Evolutionary conservation across 2,797 vertebrate genomes (phyloP).

Genomic region (Paramormyrops hopkinsi): DNA sequence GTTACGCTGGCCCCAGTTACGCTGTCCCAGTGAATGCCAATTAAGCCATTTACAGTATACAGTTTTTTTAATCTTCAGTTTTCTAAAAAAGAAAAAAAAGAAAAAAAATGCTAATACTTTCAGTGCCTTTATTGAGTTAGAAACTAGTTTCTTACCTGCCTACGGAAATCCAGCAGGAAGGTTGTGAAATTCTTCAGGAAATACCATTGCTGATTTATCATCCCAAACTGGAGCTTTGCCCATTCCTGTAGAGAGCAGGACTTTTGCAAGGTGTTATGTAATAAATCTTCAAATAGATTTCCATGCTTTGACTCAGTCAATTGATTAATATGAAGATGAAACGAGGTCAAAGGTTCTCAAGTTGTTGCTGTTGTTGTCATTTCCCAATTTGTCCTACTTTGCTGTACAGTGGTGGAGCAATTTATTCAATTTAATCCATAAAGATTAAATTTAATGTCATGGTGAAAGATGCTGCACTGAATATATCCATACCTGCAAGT

Average conservation of each 20-base stretch:
- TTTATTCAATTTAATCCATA: background rate
- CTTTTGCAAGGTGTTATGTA: background rate
- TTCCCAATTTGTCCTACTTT: background rate
- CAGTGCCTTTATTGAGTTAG: background rate
- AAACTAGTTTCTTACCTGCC: background rate
- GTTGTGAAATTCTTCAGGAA: slow-evolving; percentile 4
- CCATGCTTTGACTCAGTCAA: background rate
- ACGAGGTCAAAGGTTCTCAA: background rate
- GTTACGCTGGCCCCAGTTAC: background rate
- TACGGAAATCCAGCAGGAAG: background rate
- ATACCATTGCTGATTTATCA: background rate
- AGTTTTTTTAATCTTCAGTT: background rate
- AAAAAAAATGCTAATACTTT: background rate
- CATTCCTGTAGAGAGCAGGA: background rate
- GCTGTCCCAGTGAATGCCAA: background rate
- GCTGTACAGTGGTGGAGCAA: background rate
- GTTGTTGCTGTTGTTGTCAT: background rate
- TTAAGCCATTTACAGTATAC: background rate
- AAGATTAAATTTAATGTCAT: slow-evolving; percentile 11
- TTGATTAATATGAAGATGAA: background rate
- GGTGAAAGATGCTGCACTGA: background rate
- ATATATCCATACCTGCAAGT: background rate
- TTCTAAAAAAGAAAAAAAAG: background rate
- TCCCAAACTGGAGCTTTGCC: background rate
- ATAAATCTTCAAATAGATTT: background rate